Evolutionary conservation across 2,888 invertebrate genomes (phyloP).

Genomic region (Ditula angustiorana): DNA sequence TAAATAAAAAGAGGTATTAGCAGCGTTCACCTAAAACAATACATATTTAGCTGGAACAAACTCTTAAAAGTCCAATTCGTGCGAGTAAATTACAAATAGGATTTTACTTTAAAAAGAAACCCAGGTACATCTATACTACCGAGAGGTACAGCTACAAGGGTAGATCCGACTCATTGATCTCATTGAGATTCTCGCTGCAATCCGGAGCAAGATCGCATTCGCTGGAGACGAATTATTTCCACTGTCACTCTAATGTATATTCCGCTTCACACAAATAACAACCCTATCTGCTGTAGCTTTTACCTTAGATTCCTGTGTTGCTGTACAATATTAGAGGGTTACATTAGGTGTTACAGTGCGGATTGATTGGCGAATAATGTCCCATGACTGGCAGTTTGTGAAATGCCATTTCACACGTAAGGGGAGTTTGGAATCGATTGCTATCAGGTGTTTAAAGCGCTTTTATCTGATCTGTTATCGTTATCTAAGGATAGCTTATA

Average conservation of each 20-base stretch:
- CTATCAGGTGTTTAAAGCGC: slow-evolving; percentile 29
- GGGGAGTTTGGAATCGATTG: slow-evolving; percentile 38
- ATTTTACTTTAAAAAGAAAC: neutral
- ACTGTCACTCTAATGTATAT: slow-evolving; percentile 43
- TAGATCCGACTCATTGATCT: slow-evolving; percentile 45
- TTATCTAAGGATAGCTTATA: neutral
- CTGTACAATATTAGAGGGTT: slow-evolving; percentile 40
- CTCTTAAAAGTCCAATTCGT: no score
- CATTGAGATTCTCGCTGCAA: slow-evolving; percentile 51
- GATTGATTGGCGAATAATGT: slow-evolving; percentile 58
- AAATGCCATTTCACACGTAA: slow-evolving; percentile 52
- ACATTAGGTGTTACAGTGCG: slow-evolving; percentile 48
- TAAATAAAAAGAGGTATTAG: no score
- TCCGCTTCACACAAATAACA: slow-evolving; percentile 36
- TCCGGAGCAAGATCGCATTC: slow-evolving; percentile 50
- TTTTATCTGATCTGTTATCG: neutral
- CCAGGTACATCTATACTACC: neutral
- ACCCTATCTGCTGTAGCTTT: slow-evolving; percentile 33
- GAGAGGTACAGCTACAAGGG: slow-evolving; percentile 21
- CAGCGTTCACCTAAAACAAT: no score
- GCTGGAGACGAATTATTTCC: slow-evolving; percentile 47
- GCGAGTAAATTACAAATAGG: no score
- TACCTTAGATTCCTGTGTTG: slow-evolving; percentile 38
- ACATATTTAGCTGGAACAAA: no score
- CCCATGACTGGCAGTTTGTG: slow-evolving; percentile 53